These are phyloP conservation scores for Chaetodon trifascialis DNA, from an alignment of 2,113 vertebrate species.

Conservation along the genomic window DNA sequence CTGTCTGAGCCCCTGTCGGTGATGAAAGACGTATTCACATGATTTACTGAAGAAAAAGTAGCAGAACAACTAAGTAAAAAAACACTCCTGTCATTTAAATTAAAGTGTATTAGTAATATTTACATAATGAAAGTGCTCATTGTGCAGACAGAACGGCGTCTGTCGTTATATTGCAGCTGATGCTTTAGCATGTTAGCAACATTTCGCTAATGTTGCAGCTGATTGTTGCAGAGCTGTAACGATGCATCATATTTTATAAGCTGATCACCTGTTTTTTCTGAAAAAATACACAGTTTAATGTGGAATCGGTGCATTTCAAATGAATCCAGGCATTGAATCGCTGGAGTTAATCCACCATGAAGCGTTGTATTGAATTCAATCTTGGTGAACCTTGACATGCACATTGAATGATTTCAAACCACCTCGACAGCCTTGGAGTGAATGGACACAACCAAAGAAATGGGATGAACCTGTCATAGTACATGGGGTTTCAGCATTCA, in stretches of 20 bases:
- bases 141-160: background rate
- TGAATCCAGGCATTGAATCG: background rate
- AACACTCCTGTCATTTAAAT: background rate
- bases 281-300: no score
- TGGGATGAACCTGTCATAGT: background rate
- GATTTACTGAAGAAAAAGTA: background rate
- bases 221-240: no score
- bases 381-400: background rate
- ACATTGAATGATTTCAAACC: background rate
- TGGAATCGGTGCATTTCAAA: background rate
- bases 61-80: background rate
- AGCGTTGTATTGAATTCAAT: background rate
- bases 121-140: background rate
- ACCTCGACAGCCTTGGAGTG: background rate
- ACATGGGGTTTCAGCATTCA: background rate
- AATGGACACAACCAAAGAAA: background rate
- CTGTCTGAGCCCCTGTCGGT: conserved; percentile 49
- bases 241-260: no score
- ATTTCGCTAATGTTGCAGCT: no score
- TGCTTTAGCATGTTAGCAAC: background rate
- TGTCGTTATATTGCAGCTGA: background rate
- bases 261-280: no score
- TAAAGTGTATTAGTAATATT: background rate
- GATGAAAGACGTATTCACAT: conserved; percentile 48
- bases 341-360: background rate